phyloP scores from a whole-genome alignment of 2,797 vertebrate genomes.

The Paedocypris micromegethes region DNA sequence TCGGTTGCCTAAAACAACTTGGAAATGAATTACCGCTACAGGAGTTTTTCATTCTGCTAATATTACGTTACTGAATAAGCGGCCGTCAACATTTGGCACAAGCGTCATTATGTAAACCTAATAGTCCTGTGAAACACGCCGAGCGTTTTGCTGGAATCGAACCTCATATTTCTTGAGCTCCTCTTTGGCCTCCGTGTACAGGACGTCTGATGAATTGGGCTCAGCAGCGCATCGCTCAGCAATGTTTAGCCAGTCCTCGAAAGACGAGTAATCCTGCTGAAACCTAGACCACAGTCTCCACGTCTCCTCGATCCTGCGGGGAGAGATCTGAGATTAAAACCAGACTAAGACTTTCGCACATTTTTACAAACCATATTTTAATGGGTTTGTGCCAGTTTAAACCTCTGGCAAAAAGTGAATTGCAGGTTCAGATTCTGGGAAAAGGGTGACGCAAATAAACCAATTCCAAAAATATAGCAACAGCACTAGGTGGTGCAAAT shows the following conservation, averaged over 20 bases:
- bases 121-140: background rate
- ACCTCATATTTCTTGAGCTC: constrained; percentile 95
- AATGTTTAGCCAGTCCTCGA: constrained; percentile 87
- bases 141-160: constrained; percentile 7
- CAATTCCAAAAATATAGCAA: too few species aligned
- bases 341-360: too few species aligned
- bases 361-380: background rate
- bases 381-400: too few species aligned
- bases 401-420: too few species aligned
- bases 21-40: background rate
- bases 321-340: background rate
- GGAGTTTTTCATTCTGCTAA: background rate
- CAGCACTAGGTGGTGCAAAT: too few species aligned
- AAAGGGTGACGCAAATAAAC: too few species aligned
- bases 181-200: constrained; percentile 82
- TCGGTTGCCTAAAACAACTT: background rate
- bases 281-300: constrained; percentile 91
- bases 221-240: constrained; percentile 77
- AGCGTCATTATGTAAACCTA: background rate
- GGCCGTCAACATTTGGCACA: background rate
- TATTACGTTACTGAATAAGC: background rate
- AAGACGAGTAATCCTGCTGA: constrained; percentile 84
- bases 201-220: constrained; percentile 82
- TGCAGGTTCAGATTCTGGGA: too few species aligned
- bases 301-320: constrained; percentile 87